Evolutionary conservation across 2,113 vertebrate genomes (phyloP).

Genomic region (Leucoraja erinaceus): DNA sequence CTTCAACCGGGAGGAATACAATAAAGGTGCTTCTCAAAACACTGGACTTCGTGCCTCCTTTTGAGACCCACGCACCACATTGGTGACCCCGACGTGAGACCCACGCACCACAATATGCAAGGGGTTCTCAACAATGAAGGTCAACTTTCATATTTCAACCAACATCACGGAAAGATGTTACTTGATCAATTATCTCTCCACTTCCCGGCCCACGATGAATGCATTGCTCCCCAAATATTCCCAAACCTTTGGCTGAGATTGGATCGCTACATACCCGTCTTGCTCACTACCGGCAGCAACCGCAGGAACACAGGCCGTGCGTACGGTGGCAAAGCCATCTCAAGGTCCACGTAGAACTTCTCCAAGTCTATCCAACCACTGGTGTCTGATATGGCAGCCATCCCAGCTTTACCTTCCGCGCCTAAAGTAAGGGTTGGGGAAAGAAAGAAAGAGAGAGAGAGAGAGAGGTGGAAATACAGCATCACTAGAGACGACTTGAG

Average conservation of each 20-base stretch:
- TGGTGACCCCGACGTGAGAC: too few relatives aligned
- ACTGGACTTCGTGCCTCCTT: too few relatives aligned
- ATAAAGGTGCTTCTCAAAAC: too few relatives aligned
- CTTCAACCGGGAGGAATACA: too few relatives aligned
- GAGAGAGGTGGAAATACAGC: background rate
- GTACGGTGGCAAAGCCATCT: constrained; percentile 76
- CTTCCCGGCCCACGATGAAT: background rate
- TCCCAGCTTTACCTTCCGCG: constrained; percentile 87
- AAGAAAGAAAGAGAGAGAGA: background rate
- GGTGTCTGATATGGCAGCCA: constrained; percentile 83
- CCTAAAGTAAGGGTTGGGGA: constrained; percentile 54
- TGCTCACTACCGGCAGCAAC: constrained; percentile 77
- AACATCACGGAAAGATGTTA: background rate
- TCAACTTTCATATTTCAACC: background rate
- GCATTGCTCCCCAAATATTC: background rate
- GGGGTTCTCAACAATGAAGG: too few relatives aligned
- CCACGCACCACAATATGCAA: too few relatives aligned
- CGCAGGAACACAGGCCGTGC: constrained; percentile 84
- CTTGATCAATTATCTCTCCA: background rate
- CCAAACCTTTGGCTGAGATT: background rate
- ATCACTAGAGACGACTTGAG: background rate
- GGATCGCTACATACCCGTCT: constrained; percentile 68
- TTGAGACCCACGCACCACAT: too few relatives aligned
- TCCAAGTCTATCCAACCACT: constrained; percentile 66
- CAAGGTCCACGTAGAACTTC: constrained; percentile 68